Evolutionary conservation across 2,113 vertebrate species (phyloP).

Genomic region (Labrus mixtus): DNA sequence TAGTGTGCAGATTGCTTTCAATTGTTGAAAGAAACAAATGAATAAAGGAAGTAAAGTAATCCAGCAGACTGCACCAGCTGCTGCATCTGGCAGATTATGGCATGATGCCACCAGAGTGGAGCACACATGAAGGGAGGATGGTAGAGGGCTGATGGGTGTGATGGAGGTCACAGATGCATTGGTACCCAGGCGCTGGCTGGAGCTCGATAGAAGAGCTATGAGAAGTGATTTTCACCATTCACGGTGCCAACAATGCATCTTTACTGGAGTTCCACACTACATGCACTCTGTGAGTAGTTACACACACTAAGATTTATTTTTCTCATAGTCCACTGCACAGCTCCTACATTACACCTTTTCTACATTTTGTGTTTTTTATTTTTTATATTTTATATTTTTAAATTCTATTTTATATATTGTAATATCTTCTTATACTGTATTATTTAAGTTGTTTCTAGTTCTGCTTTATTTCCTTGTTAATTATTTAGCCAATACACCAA

Average conservation of each 20-base stretch:
- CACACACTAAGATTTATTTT: too few relatives aligned
- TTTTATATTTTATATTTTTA: too few relatives aligned
- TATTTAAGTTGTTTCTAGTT: too few relatives aligned
- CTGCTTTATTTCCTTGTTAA: too few relatives aligned
- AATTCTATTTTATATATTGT: too few relatives aligned
- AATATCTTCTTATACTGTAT: too few relatives aligned
- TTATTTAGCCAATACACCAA: too few relatives aligned
- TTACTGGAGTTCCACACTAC: too few relatives aligned
- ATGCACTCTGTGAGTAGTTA: too few relatives aligned
- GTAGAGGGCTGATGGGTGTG: slow-evolving; percentile 55
- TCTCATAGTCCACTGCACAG: too few relatives aligned
- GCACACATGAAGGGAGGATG: slow-evolving; percentile 41
- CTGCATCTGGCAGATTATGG: slow-evolving; percentile 67
- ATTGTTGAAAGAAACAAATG: slow-evolving; percentile 32
- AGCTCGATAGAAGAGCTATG: slow-evolving; percentile 31
- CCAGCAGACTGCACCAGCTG: slow-evolving; percentile 49
- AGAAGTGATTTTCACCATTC: slow-evolving; percentile 48
- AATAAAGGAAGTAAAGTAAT: slow-evolving; percentile 33
- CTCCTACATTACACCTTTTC: too few relatives aligned
- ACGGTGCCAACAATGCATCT: slow-evolving; percentile 31
- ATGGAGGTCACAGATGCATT: slow-evolving; percentile 68
- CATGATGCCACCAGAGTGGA: slow-evolving; percentile 55
- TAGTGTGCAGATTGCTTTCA: slow-evolving; percentile 2
- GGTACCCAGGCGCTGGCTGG: slow-evolving; percentile 66
- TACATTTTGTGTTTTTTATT: too few relatives aligned